These are phyloP conservation scores for Loripinus fragilis DNA, from an alignment of 2,888 invertebrate genomes.

Conservation along the genomic window DNA sequence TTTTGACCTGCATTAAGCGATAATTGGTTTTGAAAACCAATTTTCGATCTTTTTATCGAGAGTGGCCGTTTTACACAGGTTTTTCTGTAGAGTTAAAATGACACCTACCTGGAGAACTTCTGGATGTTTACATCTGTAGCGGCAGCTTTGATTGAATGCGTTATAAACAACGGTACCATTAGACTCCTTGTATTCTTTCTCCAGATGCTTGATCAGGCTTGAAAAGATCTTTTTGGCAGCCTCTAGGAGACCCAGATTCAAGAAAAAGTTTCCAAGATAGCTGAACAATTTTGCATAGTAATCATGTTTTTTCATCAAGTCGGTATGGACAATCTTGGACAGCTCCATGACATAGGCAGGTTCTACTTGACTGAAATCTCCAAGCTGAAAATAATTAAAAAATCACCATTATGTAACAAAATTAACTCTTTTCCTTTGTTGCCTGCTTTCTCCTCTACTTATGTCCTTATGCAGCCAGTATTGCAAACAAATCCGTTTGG, in stretches of 20 bases:
- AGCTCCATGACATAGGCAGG: slow-evolving; percentile 64
- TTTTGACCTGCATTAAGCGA: too few relatives aligned
- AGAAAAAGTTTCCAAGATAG: slow-evolving; percentile 68
- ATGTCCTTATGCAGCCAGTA: too few relatives aligned
- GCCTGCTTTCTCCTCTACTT: too few relatives aligned
- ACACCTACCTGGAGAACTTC: slow-evolving; percentile 65
- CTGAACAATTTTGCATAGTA: slow-evolving; percentile 31
- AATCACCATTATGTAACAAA: too few relatives aligned
- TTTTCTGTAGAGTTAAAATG: too few relatives aligned
- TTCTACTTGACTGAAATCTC: slow-evolving; percentile 65
- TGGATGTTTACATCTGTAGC: slow-evolving; percentile 66
- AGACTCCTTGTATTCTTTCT: slow-evolving; percentile 54
- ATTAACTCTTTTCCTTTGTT: too few relatives aligned
- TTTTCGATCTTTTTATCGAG: too few relatives aligned
- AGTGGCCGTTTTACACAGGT: too few relatives aligned
- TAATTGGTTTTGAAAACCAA: too few relatives aligned
- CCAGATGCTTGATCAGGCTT: slow-evolving; percentile 60
- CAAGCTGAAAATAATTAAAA: slow-evolving; percentile 70
- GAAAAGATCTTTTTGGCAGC: slow-evolving; percentile 67
- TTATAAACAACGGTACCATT: slow-evolving; percentile 67
- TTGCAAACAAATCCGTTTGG: too few relatives aligned
- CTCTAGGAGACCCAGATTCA: slow-evolving; percentile 66
- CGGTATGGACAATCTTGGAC: not conserved
- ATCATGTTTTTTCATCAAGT: not conserved
- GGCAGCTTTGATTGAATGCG: slow-evolving; percentile 56